These are phyloP conservation scores for Ophion slaviceki DNA, from an alignment of 2,888 invertebrate species.

Conservation along the genomic window DNA sequence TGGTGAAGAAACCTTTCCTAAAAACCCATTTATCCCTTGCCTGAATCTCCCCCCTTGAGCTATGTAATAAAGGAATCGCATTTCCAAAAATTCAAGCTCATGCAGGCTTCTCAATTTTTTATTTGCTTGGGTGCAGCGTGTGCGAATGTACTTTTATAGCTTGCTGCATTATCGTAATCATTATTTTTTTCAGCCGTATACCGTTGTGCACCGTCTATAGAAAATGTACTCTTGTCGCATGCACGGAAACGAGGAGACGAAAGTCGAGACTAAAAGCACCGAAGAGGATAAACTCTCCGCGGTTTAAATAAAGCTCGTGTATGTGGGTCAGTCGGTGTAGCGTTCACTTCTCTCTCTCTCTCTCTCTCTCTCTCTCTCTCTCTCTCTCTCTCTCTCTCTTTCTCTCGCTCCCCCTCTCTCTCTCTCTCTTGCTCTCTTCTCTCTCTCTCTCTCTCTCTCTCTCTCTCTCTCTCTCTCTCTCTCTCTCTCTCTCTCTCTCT, in stretches of 20 bases:
- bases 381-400: too few relatives aligned
- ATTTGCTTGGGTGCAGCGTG: too few relatives aligned
- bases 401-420: too few relatives aligned
- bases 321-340: slow-evolving; percentile 83
- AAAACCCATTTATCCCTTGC: too few relatives aligned
- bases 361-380: slow-evolving; percentile 32
- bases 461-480: not conserved
- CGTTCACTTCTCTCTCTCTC: slow-evolving; percentile 68
- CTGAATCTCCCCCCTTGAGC: too few relatives aligned
- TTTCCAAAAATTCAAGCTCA: too few relatives aligned
- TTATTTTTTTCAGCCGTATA: slow-evolving; percentile 10
- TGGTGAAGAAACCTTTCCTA: too few relatives aligned
- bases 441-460: not conserved
- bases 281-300: slow-evolving; percentile 78
- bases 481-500: slow-evolving; percentile 17
- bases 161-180: slow-evolving; percentile 3
- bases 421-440: too few relatives aligned
- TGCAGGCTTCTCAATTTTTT: too few relatives aligned
- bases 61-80: too few relatives aligned
- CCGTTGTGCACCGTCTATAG: slow-evolving; percentile 14
- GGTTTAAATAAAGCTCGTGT: slow-evolving; percentile 83
- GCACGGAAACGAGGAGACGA: slow-evolving; percentile 71
- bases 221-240: slow-evolving; percentile 51
- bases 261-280: slow-evolving; percentile 79
- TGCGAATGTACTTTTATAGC: not conserved